Base-by-base conservation (phyloP, 1,140 invertebrate genomes). In the Drosophila tropicalis region DNA sequence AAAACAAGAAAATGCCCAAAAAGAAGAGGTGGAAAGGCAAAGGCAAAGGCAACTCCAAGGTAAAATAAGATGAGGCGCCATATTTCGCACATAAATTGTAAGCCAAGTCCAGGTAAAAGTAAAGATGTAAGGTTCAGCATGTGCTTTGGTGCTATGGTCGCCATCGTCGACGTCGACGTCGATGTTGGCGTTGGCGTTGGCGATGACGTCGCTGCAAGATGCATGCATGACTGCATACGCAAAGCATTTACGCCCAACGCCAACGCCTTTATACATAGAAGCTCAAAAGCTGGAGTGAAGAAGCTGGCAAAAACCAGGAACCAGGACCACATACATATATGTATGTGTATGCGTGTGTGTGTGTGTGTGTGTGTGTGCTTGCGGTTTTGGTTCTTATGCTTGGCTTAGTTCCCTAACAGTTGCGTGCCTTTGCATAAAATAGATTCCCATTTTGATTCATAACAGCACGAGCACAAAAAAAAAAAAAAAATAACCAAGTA, bases 41-140 rank as follows among this genome's bases (percentile, higher is more conserved):
- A 39, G 47, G 67, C 47, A 71, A 69, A 54, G 70, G 67, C 39
- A 65, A 56, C 29, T 61, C 32, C 60, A 61, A 71, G 68, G 72
- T 76, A 86, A 86, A 75, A 64, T 80, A 54, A 60, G 61, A 39
- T 63, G 62, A 55, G 73, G 74, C 83, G 82, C 83, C 83, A 87
- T 89, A 83, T 89, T 87, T 83, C 76, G 84, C 83, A 86, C 83
- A 86, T 86, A 83, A 86, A 87, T 86, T 87, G 84, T 89, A 70
- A 76, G 83, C 71, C 79, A 79, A 64, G 72, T 66, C 29, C 40
- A 72, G 66, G 75, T 55, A 67, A 54, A 39, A 5, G 10, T 5
- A 39, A 39, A 29, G 29, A 36, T 36, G 10, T 5, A 39, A 39
- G 36, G 36, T 39, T 39, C 36, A 39, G 36, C 36, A 39, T 12